Base-by-base conservation (phyloP, 2,797 vertebrate genomes). In the Brachymystax lenok region DNA sequence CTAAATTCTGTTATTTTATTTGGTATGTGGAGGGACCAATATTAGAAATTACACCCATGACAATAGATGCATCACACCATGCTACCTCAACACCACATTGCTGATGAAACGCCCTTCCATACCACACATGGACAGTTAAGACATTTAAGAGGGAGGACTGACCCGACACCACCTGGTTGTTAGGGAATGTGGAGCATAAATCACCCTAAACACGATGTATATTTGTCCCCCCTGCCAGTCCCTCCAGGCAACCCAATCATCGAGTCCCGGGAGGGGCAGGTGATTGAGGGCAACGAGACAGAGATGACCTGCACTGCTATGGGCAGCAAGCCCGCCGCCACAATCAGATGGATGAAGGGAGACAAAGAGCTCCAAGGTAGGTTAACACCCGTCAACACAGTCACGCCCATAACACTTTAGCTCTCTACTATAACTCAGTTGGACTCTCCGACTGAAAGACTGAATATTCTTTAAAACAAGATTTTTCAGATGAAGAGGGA, bases 301-400 rank as follows among this genome's bases (percentile, higher is more conserved):
- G 97, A 98, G 91, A 95, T 98, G 93, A 98, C 96, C 90, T 98
- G 97, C 89, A 97, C 96, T 0, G 96, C 97, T 83, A 95, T 96
- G 95, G 97, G 96, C 93, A 97, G 97, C 87, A 97, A 97, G 85
- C 97, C 97, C 2, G 96, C 96, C 66, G 97, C 97, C 12, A 93
- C 91, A 77, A 97, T 98, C 93, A 92, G 94, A 88, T 98, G 97
- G 97, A 95, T 97, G 95, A 98, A 97, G 90, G 96, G 96, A 67
- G 96, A 95, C 93, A 96, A 95, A 83, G 97, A 98, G 90, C 94
- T 98, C 0, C 91, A 91, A 27, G 97, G 97, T 98, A 83, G 61
- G 84, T 78, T 3, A 3, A 4, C 69, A 16, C 10, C 69, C 69
- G 0, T 21, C 46, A 14, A 28, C 71, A 72, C 46, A 28, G 3